Conservation (phyloP, 1,140 invertebrate species). For the Drosophila kohkoa region DNA sequence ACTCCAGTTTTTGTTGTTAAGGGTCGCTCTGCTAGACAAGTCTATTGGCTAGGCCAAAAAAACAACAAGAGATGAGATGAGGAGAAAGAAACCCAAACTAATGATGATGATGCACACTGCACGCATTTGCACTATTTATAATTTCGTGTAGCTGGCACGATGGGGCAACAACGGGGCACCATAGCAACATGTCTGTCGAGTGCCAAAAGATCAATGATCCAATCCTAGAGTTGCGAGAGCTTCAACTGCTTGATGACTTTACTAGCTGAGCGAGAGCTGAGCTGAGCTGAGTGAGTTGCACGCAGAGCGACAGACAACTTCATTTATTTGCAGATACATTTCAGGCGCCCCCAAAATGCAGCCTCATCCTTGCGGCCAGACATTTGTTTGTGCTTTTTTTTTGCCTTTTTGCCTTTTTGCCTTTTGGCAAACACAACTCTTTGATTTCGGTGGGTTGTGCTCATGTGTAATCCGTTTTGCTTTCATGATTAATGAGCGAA, state of each 20-base stretch:
- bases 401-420: conserved; percentile 39
- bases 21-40: conserved; percentile 52
- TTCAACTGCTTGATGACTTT: conserved; percentile 69
- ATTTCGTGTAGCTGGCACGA: conserved; percentile 60
- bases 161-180: conserved; percentile 4
- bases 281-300: conserved; percentile 37
- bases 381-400: conserved; percentile 22
- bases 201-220: conserved; percentile 82
- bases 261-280: conserved; percentile 49
- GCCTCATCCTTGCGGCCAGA: conserved; percentile 43
- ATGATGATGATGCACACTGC: conserved; percentile 81
- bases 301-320: conserved; percentile 65
- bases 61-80: background rate
- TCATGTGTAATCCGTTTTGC: conserved; percentile 74
- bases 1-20: conserved; percentile 26
- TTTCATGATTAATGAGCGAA: conserved; percentile 79
- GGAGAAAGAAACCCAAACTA: conserved; percentile 45
- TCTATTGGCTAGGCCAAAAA: conserved; percentile 70
- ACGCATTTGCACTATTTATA: conserved; percentile 83
- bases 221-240: conserved; percentile 57
- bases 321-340: conserved; percentile 82
- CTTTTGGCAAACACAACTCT: conserved; percentile 57
- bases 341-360: conserved; percentile 59
- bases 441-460: conserved; percentile 67
- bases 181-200: conserved; percentile 52